These are phyloP conservation scores for Dysmachus trigonus DNA, from an alignment of 2,888 invertebrate genomes.

Conservation along the genomic window DNA sequence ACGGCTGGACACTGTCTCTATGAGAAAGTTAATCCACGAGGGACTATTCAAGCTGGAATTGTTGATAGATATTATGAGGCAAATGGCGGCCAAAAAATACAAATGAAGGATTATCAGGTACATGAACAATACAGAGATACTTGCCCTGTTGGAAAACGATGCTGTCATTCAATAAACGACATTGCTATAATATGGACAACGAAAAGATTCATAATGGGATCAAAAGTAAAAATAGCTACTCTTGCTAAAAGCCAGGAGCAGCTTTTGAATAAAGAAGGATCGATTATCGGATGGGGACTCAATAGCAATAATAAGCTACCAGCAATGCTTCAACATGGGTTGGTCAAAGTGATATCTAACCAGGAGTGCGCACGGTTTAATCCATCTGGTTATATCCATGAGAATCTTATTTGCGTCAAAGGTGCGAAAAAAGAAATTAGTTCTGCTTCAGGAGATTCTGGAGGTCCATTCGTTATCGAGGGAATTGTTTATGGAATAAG, in stretches of 20 bases:
- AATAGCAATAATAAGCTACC: not conserved
- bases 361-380: not conserved
- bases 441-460: not conserved
- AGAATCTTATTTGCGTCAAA: not conserved
- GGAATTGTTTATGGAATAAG: not conserved
- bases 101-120: not conserved
- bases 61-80: not conserved
- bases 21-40: not conserved
- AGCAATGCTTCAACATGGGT: not conserved
- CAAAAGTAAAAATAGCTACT: not conserved
- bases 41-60: not conserved
- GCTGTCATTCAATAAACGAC: not conserved
- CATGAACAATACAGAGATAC: not conserved
- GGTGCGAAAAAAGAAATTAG: not conserved
- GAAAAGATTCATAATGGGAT: not conserved
- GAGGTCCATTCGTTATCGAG: not conserved
- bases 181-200: not conserved
- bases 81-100: not conserved
- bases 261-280: not conserved
- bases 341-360: not conserved
- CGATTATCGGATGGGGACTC: not conserved
- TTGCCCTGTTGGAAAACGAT: not conserved
- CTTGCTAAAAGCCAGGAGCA: not conserved
- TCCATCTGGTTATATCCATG: not conserved
- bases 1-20: not conserved